Evolutionary conservation across 2,113 vertebrate species (phyloP).

Genomic region (Clarias magur): DNA sequence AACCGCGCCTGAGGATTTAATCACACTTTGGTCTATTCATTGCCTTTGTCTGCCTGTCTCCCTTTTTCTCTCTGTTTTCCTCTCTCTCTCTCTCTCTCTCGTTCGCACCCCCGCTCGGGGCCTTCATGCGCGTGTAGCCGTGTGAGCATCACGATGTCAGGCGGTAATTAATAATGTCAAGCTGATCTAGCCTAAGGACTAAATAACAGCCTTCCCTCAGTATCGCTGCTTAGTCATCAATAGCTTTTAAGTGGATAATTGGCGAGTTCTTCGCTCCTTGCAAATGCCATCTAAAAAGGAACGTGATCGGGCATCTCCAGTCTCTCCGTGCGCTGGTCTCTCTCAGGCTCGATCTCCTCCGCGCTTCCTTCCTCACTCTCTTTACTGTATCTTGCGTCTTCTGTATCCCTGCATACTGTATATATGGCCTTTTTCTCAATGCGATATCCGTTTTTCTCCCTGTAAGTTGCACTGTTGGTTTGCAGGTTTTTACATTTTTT

Average conservation of each 20-base stretch:
- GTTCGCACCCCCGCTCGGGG: not conserved
- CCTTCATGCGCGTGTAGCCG: slow-evolving; percentile 18
- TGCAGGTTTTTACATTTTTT: too few species aligned
- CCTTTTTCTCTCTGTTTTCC: not conserved
- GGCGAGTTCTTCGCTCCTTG: slow-evolving; percentile 59
- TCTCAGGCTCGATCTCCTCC: not conserved
- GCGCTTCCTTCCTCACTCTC: not conserved
- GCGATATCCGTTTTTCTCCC: not conserved
- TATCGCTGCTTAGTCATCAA: slow-evolving; percentile 64
- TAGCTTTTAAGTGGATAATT: slow-evolving; percentile 66
- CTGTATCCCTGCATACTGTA: not conserved
- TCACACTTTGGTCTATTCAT: not conserved
- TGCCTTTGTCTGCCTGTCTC: not conserved
- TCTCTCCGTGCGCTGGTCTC: slow-evolving; percentile 11
- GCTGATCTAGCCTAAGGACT: slow-evolving; percentile 63
- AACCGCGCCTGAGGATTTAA: not conserved
- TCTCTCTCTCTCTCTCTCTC: not conserved
- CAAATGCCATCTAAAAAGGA: slow-evolving; percentile 45
- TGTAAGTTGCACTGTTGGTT: not conserved
- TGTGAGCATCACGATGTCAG: slow-evolving; percentile 58
- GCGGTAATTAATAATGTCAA: slow-evolving; percentile 66
- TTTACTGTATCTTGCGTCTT: not conserved
- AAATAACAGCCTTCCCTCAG: slow-evolving; percentile 62
- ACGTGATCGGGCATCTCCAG: slow-evolving; percentile 31
- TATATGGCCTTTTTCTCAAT: not conserved